Conservation (phyloP, 1,140 invertebrate species). For the Gryon sp. region DNA sequence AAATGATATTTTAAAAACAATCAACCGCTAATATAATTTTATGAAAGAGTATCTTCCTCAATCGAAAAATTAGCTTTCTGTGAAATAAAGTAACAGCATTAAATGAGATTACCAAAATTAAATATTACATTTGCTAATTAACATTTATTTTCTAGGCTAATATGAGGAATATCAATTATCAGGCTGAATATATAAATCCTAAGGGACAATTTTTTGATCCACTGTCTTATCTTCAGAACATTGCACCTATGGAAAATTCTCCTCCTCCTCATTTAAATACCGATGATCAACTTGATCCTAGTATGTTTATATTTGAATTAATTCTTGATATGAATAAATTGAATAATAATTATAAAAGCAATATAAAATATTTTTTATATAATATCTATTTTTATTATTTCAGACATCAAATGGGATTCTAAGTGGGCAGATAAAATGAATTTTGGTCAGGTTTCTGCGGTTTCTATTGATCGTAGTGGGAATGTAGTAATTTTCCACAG, state of each 20-base stretch:
- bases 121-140: too few relatives aligned
- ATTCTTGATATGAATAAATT: background rate
- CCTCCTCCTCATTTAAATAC: constrained; percentile 1
- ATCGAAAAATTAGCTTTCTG: too few relatives aligned
- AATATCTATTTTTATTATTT: too few relatives aligned
- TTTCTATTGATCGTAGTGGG: constrained; percentile 86
- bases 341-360: constrained; percentile 7
- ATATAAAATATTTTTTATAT: constrained; percentile 23
- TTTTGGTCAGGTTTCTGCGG: constrained; percentile 89
- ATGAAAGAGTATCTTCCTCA: too few relatives aligned
- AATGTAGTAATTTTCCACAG: constrained; percentile 92
- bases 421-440: constrained; percentile 81
- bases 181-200: constrained; percentile 54
- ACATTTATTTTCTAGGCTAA: too few relatives aligned
- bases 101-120: too few relatives aligned
- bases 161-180: too few relatives aligned
- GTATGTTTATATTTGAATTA: constrained; percentile 27
- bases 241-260: background rate
- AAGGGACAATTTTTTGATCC: constrained; percentile 39
- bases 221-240: constrained; percentile 21
- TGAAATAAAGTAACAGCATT: too few relatives aligned
- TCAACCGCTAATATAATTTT: too few relatives aligned
- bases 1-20: too few relatives aligned
- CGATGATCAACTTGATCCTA: constrained; percentile 40
- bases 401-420: constrained; percentile 73